Evolutionary conservation across 2,113 vertebrate species (phyloP).

Genomic region (Maccullochella peelii): DNA sequence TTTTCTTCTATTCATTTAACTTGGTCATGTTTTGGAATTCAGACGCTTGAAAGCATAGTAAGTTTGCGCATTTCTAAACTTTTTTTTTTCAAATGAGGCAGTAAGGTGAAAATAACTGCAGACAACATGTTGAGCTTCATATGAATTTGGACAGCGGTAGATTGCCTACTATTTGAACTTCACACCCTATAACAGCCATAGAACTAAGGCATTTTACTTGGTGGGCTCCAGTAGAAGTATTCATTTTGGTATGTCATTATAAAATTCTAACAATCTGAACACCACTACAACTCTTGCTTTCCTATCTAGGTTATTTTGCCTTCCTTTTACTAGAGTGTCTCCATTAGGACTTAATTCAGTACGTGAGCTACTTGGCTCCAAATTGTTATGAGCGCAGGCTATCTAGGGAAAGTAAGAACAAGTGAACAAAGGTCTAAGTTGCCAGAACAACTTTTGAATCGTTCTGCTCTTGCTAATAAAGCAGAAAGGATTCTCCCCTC

Average conservation of each 20-base stretch:
- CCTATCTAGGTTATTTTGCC: too few relatives aligned
- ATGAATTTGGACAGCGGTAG: neutral
- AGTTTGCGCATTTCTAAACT: neutral
- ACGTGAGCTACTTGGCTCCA: neutral
- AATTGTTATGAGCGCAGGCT: neutral
- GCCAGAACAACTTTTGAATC: neutral
- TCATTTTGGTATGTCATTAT: too few relatives aligned
- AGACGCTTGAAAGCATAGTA: neutral
- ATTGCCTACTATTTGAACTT: neutral
- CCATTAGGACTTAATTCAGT: neutral
- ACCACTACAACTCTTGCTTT: neutral
- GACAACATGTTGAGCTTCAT: neutral
- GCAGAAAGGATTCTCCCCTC: neutral
- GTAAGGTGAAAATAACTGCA: neutral
- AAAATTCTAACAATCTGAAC: neutral
- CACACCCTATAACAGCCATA: neutral
- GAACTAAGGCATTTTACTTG: neutral
- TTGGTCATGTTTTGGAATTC: neutral
- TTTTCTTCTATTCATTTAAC: conserved; percentile 8
- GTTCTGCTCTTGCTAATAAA: neutral
- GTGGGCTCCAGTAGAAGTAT: neutral
- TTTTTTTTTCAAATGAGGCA: neutral
- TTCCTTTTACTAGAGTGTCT: neutral
- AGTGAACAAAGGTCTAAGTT: neutral
- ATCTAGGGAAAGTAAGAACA: too few relatives aligned